Base-by-base conservation (phyloP, 2,113 vertebrate genomes). In the Bufo gargarizans region DNA sequence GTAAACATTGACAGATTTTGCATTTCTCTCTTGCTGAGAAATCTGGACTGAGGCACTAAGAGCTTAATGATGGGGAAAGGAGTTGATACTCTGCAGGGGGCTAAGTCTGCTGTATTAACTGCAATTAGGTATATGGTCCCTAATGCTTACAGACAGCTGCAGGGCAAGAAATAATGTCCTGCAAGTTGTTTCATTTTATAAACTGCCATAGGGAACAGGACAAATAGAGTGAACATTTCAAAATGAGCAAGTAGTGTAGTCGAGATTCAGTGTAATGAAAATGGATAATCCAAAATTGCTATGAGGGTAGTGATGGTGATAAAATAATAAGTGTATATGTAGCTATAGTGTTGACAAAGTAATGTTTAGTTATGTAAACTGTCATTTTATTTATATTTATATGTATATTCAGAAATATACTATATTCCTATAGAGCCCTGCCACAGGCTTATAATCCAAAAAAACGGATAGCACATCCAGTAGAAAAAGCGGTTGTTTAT, bases 1-100 rank as follows among this genome's bases (percentile, higher is more conserved):
- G 87, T 84, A 89, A 84, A 84, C 72, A 89, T 56, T 89, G 87
- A 89, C 87, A 89, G 87, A 84, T 89, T 88, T 89, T 84, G 87
- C 87, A 84, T 84, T 89, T 89, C 58, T 17, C 43, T 67, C 81
- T 89, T 84, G 87, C 72, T 77, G 82, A 78, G 87, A 78, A 84
- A 89, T 88, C 81, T 88, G 87, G 87, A 84, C 87, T 84, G 59
- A 77, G 87, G 87, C 87, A 88, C 81, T 78, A 88, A 58, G 72
- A 84, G 61, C 59, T 84, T 89, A 89, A 89, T 89, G 87, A 78
- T 78, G 87, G 82, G 87, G 71, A 89, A 89, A 84, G 80, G 82
- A 89, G 71, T 69, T 84, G 87, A 59, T 17, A n/a, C 81, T 84
- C 87, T 69, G 74, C 81, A 76, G 87, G 81, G 74, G 59, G 43